Evolutionary conservation across 2,797 vertebrate genomes (phyloP), one percentile per base, ranked within the genome.

Genomic region (Sardinella longiceps): DNA sequence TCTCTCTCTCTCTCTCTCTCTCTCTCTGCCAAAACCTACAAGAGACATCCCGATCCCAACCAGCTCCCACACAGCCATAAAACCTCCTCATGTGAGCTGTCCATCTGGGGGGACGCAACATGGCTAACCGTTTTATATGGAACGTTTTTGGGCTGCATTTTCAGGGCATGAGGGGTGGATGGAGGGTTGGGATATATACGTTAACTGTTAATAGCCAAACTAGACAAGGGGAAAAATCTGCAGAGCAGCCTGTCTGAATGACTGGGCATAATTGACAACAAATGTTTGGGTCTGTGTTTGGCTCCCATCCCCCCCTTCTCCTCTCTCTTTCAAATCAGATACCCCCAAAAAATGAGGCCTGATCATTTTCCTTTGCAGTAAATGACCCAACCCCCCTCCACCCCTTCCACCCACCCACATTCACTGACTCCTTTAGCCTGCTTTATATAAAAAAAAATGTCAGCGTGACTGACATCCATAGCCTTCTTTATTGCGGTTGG

Each of bases 51-150:
- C 81, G 85, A 89, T 87, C 86, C 86, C 84, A 46, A 81, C 83
- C 86, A 50, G 45, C 87, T 88, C 86, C 83, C 86, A 84, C 81
- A 87, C 88, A 87, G 85, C 80, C 77, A 88, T 87, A 89, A 89
- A 88, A 87, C 70, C 37, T 81, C 37, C 81, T 85, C 84, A 84
- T 86, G 80, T 85, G 83, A 83, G 86, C 83, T 53, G 58, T 56
- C 85, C 83, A 87, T 90, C 85, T 88, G 85, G 84, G 82, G 86
- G 81, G 87, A 86, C 80, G 85, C 85, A 85, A 86, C 84, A 89
- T 80, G 80, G 82, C 86, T 87, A 81, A 85, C 39, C 5, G 39
- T 89, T 89, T 87, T 85, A 87, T 89, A 88, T 60, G 84, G 85
- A 85, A 89, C 80, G 46, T 82, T 87, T 83, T 77, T 20, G 25